A percentile compares a stretch with the other conserved stretches of the same genome.
Conservation (phyloP, 2,797 vertebrate species). For the Sebastes cheni region DNA sequence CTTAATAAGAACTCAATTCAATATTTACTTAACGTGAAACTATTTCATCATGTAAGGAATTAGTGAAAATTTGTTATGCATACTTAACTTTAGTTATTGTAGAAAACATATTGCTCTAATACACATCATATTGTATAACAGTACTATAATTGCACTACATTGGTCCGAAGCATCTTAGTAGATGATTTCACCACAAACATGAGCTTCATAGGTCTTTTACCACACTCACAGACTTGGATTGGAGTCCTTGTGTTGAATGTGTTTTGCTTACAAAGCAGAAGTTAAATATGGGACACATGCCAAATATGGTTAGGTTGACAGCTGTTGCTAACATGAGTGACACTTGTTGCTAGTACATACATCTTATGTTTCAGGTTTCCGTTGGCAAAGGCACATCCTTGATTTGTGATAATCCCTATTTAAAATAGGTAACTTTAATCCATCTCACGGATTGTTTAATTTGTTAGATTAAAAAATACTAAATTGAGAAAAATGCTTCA, state of each 20-base stretch:
- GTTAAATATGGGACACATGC: constrained; percentile 49
- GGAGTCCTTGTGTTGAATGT: not conserved
- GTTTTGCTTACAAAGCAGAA: constrained; percentile 40
- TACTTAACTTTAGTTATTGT: not conserved
- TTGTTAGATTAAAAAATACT: not conserved
- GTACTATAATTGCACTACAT: not conserved
- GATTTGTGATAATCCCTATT: not conserved
- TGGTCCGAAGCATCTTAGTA: not conserved
- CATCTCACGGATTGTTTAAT: not conserved
- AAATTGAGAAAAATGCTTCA: not conserved
- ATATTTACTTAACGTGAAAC: not conserved
- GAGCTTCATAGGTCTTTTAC: not conserved
- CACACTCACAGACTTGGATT: not conserved
- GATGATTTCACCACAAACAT: not conserved
- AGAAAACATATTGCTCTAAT: not conserved
- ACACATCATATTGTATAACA: not conserved
- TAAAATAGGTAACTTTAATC: not conserved
- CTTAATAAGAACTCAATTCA: not conserved
- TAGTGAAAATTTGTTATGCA: not conserved
- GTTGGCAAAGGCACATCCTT: constrained; percentile 7
- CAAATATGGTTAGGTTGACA: constrained; percentile 47
- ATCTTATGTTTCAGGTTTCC: constrained; percentile 42
- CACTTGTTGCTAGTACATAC: constrained; percentile 19
- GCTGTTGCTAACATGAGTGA: constrained; percentile 31
- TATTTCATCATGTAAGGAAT: not conserved